Conservation (phyloP, 2,113 vertebrate genomes). For the Thamnaconus septentrionalis region DNA sequence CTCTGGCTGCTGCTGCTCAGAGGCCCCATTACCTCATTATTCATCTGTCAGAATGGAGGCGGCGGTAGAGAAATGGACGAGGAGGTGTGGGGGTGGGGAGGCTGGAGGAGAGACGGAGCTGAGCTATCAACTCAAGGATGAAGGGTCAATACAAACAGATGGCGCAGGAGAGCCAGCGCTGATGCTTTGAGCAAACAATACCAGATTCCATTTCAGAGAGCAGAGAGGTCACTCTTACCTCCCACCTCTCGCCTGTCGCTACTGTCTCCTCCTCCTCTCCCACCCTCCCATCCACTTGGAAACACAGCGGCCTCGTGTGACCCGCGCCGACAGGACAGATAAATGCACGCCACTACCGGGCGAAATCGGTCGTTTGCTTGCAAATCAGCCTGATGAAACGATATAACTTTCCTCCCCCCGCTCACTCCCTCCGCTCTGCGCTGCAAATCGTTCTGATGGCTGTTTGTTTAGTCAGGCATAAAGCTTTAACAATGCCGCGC, state of each 20-base stretch:
- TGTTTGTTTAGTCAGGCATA: conserved; percentile 35
- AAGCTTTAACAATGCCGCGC: conserved; percentile 32
- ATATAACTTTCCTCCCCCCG: background rate
- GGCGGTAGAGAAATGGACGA: too few relatives aligned
- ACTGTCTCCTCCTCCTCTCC: background rate
- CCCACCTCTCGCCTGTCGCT: background rate
- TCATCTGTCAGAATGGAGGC: too few relatives aligned
- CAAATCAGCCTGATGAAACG: conserved; percentile 14
- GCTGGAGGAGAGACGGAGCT: too few relatives aligned
- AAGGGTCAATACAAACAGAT: too few relatives aligned
- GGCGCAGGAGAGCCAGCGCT: too few relatives aligned
- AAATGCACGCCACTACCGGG: conserved; percentile 1
- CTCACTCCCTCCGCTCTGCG: background rate
- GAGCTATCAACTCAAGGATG: too few relatives aligned
- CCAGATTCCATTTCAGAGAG: conserved; percentile 35
- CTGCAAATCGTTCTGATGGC: conserved; percentile 13
- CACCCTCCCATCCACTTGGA: background rate
- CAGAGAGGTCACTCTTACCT: conserved; percentile 19
- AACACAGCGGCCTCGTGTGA: background rate
- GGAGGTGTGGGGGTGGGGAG: too few relatives aligned
- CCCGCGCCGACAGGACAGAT: conserved; percentile 2
- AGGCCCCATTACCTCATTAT: too few relatives aligned
- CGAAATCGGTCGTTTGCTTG: background rate
- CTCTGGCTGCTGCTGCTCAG: too few relatives aligned
- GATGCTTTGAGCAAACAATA: conserved; percentile 14